Base-by-base conservation (phyloP, 2,888 invertebrate genomes). In the Harmothoe impar region DNA sequence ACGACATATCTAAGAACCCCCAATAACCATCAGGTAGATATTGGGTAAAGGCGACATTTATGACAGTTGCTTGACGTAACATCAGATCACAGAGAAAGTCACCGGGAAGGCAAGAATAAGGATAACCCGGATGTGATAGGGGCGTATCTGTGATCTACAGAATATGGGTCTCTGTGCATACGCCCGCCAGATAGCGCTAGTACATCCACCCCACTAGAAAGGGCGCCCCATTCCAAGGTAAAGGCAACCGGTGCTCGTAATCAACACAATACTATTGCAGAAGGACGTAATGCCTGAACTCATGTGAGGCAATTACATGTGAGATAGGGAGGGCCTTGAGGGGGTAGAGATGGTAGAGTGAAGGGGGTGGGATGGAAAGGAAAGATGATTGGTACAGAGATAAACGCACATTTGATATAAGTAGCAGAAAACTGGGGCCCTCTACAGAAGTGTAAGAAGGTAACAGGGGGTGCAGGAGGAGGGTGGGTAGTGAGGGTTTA, bases 201-300 rank as follows among this genome's bases (percentile, higher is more conserved):
- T 10, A 17, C 12, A 52, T 62, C 62, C 62, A n/a, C 0, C 3
- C 62, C n/a, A 20, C n/a, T 20, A 20, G 23, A 62, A 20, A 20
- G 62, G 62, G 1, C 20, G 7, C n/a, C 23, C 23, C 20, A 62
- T 20, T 20, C 23, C 62, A 20, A n/a, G 15, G 62, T n/a, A n/a
- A 62, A 62, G 62, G 62, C 62, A 62, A 62, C 62, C 20, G n/a
- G 62, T 62, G 62, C 62, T 62, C 3, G 15, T 62, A 62, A 62
- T 62, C 20, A 62, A 62, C 62, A 62, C 62, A n/a, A 3, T 62
- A 62, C 3, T 62, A 62, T 3, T n/a, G n/a, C 62, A 20, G n/a
- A 20, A 62, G 12, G 62, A 62, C 62, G 3, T 62, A 62, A 62
- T 62, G 23, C 15, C 15, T 62, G 62, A 62, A 62, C 62, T 62